phyloP scores from a whole-genome alignment of 92 coral and sea anemone species.

The Epizoanthus illoricatus region DNA sequence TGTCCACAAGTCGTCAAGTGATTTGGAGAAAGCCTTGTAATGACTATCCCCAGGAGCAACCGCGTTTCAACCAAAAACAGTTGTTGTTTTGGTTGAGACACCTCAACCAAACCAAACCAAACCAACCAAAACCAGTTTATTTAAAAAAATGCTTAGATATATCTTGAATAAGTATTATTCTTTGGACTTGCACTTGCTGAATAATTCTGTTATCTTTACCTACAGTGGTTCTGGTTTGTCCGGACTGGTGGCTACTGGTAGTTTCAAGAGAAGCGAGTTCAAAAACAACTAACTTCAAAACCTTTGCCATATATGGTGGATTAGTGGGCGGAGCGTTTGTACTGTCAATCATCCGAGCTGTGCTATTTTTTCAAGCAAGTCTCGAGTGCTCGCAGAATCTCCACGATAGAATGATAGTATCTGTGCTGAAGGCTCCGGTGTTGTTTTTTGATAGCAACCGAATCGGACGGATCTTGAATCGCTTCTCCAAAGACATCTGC shows the following conservation, averaged over 20 bases:
- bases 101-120: no score
- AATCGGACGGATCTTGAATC: conserved; percentile 61
- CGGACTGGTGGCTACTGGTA: conserved; percentile 61
- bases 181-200: background rate
- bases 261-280: conserved; percentile 45
- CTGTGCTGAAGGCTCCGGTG: conserved; percentile 61
- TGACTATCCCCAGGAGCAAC: no score
- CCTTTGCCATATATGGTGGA: conserved; percentile 56
- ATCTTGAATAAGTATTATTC: no score
- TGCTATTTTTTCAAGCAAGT: conserved; percentile 57
- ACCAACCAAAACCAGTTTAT: no score
- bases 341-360: conserved; percentile 58
- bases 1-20: no score
- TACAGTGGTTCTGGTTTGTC: conserved; percentile 55
- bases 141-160: no score
- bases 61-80: no score
- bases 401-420: conserved; percentile 52
- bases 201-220: background rate
- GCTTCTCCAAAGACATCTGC: conserved; percentile 67
- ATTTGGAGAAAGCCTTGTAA: no score
- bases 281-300: conserved; percentile 27
- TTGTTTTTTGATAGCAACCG: conserved; percentile 64
- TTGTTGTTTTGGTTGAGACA: no score
- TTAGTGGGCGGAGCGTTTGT: conserved; percentile 56
- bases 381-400: conserved; percentile 49